A percentile compares a stretch with the other conserved stretches of the same genome.
phyloP scores from a whole-genome alignment of 1,140 invertebrate species.

The Eufriesea mexicana region DNA sequence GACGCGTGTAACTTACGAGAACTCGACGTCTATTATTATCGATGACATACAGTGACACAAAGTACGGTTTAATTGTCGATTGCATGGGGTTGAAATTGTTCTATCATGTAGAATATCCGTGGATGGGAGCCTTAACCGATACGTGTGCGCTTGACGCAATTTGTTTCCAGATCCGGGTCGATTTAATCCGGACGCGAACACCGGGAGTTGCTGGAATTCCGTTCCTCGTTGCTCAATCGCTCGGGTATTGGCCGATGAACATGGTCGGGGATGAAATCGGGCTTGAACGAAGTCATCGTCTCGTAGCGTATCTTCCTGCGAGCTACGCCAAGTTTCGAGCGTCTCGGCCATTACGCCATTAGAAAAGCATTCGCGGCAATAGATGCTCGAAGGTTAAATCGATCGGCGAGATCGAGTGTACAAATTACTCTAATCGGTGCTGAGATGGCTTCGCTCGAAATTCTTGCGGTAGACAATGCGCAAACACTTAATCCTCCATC shows the following conservation, averaged over 20 bases:
- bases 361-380: background rate
- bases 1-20: background rate
- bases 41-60: background rate
- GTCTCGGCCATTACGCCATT: background rate
- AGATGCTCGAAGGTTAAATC: background rate
- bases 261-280: background rate
- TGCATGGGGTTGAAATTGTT: background rate
- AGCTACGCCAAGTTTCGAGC: background rate
- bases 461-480: background rate
- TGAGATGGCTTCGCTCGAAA: background rate
- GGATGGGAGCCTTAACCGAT: background rate
- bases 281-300: background rate
- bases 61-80: background rate
- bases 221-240: background rate
- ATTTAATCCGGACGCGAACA: background rate
- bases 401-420: background rate
- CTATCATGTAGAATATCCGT: background rate
- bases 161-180: background rate
- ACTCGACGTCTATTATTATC: background rate
- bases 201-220: background rate
- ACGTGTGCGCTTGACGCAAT: conserved; percentile 13
- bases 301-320: background rate
- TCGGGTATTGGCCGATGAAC: background rate
- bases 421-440: too few species aligned
- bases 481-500: background rate